Evolutionary conservation across 2,113 vertebrate species (phyloP), one percentile per base, ranked within the genome.

Genomic region (Thunnus maccoyii): DNA sequence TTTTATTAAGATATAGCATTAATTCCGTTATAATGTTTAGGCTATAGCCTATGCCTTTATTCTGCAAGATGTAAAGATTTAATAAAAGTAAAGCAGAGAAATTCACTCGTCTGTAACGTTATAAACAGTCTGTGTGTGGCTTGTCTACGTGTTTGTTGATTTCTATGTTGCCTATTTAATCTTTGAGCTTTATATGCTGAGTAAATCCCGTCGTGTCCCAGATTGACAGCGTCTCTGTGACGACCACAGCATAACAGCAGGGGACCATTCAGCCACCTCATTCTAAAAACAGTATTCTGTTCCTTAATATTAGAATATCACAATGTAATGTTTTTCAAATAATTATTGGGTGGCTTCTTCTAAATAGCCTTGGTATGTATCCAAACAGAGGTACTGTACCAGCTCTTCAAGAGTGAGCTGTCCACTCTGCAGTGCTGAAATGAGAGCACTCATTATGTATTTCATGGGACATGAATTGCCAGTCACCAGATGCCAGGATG

Each of bases 161-260:
- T 91, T 93, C 54, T 69, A 86, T 75, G 78, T 88, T 91, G 78
- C 68, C 76, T 76, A 89, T 94, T 93, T 95, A 95, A 95, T 93
- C 93, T 91, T 80, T 78, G 82, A 78, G 60, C 72, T 93, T 94
- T 92, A 92, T 92, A 86, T 91, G 83, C 76, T 68, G 58, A 80
- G 58, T 92, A 95, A 95, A 96, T 95, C 94, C 94, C 3, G 15
- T 64, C 67, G 47, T 93, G 95, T 92, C 95, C 95, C 88, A 95
- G 92, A 95, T 95, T 94, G 88, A 91, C 89, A 90, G 86, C 69
- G 50, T 93, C 90, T 91, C 88, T 73, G 65, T 65, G 77, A 82
- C 57, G 54, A 80, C 81, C 48, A 66, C 78, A 77, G 30, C 63
- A 36, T 41, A 77, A 77, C 81, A 92, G 57, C 76, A 79, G 84